These are phyloP conservation scores for Cranoglanis bouderius DNA, from an alignment of 2,113 vertebrate species.

Conservation along the genomic window DNA sequence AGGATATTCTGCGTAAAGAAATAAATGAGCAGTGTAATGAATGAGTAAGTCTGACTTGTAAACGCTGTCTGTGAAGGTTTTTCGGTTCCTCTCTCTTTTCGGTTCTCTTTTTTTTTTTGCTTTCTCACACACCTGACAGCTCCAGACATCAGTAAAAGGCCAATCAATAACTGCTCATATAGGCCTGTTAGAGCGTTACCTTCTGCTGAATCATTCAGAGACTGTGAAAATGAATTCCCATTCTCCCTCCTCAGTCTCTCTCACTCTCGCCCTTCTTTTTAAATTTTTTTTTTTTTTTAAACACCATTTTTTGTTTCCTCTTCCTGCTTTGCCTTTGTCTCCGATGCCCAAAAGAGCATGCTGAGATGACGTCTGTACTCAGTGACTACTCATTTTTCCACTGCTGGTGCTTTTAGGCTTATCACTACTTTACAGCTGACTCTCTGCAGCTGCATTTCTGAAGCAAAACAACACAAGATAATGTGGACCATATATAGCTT, in stretches of 20 bases:
- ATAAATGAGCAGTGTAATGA: neutral
- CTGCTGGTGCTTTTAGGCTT: neutral
- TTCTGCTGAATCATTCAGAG: constrained; percentile 26
- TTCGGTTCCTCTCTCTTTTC: neutral
- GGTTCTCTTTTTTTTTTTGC: neutral
- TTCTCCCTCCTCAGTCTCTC: neutral
- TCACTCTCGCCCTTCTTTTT: neutral
- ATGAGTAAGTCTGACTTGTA: neutral
- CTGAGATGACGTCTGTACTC: constrained; percentile 17
- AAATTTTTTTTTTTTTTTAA: too few relatives aligned
- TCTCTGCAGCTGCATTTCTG: neutral
- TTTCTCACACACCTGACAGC: neutral
- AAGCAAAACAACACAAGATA: neutral
- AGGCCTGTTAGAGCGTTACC: constrained; percentile 8
- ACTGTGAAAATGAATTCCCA: neutral
- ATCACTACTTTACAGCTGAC: neutral
- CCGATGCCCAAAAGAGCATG: neutral
- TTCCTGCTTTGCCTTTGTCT: constrained; percentile 19
- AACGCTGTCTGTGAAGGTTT: neutral
- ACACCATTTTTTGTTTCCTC: neutral
- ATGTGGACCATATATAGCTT: neutral
- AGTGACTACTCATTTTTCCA: constrained; percentile 15
- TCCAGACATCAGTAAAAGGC: constrained; percentile 42
- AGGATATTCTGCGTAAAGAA: neutral
- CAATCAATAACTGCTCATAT: constrained; percentile 26